phyloP scores from a whole-genome alignment of 1,140 invertebrate species.

The Gryllus bimaculatus region DNA sequence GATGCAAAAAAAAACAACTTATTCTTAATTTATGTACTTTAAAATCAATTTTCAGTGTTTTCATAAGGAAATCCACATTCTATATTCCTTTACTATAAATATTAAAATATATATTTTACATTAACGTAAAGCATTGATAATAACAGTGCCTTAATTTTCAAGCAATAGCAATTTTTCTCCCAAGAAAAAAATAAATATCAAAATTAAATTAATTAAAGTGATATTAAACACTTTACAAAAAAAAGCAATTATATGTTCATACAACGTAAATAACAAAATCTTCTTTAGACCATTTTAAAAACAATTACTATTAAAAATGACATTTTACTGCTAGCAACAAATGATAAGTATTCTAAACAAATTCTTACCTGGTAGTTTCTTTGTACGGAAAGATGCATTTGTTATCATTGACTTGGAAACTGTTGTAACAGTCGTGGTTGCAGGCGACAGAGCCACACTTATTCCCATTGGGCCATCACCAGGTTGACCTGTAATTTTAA shows the following conservation, averaged over 20 bases:
- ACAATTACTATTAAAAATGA: no score
- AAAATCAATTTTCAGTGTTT: no score
- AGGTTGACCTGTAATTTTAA: constrained; percentile 46
- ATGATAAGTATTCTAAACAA: background rate
- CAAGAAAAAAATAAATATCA: constrained; percentile 8
- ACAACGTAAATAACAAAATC: background rate
- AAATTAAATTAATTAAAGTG: constrained; percentile 17
- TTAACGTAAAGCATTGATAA: background rate
- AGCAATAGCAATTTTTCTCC: background rate
- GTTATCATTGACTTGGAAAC: constrained; percentile 92
- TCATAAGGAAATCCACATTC: no score
- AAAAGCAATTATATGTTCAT: background rate
- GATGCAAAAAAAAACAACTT: no score
- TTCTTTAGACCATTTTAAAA: no score
- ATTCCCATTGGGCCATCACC: constrained; percentile 70
- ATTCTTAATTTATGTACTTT: no score
- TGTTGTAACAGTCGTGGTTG: constrained; percentile 59
- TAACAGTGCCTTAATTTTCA: background rate
- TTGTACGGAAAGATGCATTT: constrained; percentile 91
- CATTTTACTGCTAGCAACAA: no score
- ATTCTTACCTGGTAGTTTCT: constrained; percentile 77
- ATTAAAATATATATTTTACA: background rate
- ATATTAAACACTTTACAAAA: background rate
- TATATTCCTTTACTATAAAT: no score
- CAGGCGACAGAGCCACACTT: constrained; percentile 65